phyloP scores from a whole-genome alignment of 2,113 vertebrate genomes.

The Symphodus melops region DNA sequence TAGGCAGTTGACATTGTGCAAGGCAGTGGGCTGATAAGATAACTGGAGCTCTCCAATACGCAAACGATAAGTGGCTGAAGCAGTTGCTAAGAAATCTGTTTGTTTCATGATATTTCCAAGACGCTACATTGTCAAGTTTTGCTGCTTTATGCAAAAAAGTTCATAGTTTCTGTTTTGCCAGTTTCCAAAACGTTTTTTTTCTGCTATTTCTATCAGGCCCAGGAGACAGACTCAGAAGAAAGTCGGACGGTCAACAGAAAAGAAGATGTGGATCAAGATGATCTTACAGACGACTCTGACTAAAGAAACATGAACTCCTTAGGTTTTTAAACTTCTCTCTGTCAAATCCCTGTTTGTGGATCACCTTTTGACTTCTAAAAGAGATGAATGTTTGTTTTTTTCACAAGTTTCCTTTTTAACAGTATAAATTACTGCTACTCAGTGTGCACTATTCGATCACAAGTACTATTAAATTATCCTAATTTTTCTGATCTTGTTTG shows the following conservation, averaged over 20 bases:
- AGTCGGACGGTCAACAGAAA: conserved; percentile 40
- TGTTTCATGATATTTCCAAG: not conserved
- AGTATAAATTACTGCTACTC: not conserved
- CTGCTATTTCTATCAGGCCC: conserved; percentile 53
- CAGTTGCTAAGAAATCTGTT: not conserved
- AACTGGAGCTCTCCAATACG: conserved; percentile 5
- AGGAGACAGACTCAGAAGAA: conserved; percentile 64
- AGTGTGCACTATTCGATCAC: not conserved
- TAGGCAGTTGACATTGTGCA: conserved; percentile 34
- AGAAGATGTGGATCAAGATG: conserved; percentile 58
- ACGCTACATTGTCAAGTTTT: not conserved
- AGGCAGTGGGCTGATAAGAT: conserved; percentile 49
- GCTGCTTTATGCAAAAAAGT: not conserved
- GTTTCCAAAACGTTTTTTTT: conserved; percentile 17
- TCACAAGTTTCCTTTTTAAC: conserved; percentile 5
- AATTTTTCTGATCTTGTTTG: not conserved
- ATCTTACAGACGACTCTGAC: conserved; percentile 74
- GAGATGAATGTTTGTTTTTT: no score
- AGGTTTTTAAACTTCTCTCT: not conserved
- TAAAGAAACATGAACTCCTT: conserved; percentile 1
- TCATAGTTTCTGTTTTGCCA: not conserved
- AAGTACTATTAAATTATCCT: not conserved
- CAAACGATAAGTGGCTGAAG: conserved; percentile 46
- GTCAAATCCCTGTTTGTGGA: not conserved
- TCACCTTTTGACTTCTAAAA: not conserved